Conservation (phyloP, 2,797 vertebrate species). For the Lateolabrax maculatus region DNA sequence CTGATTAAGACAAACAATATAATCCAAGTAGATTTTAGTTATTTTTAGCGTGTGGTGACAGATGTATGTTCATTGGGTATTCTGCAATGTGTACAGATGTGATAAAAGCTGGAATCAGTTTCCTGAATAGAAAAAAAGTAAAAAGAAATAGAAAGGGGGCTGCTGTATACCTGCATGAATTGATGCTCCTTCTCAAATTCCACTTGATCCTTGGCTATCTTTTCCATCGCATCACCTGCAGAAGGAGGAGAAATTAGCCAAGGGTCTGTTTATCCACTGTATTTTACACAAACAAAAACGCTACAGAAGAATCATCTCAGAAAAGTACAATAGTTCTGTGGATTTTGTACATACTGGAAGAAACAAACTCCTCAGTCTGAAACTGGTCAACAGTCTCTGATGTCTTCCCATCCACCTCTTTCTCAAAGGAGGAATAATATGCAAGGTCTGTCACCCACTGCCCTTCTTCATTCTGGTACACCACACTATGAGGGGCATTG, state of each 20-base stretch:
- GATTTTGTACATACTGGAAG: slow-evolving; percentile 86
- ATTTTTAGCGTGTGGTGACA: neutral
- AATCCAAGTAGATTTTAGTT: neutral
- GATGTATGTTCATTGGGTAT: neutral
- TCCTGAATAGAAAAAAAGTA: neutral
- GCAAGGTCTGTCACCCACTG: slow-evolving; percentile 98
- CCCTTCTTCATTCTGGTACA: slow-evolving; percentile 97
- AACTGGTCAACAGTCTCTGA: slow-evolving; percentile 63
- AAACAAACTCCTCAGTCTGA: slow-evolving; percentile 88
- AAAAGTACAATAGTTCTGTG: neutral
- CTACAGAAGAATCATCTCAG: neutral
- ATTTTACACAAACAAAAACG: slow-evolving; percentile 5
- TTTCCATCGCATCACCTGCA: slow-evolving; percentile 90
- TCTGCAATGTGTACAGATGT: neutral
- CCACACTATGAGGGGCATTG: slow-evolving; percentile 81
- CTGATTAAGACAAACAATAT: neutral
- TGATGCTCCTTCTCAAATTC: slow-evolving; percentile 94
- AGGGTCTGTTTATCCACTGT: neutral
- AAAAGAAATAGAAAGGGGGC: neutral
- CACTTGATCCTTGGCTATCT: slow-evolving; percentile 92
- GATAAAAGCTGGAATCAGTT: neutral
- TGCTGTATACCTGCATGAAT: slow-evolving; percentile 90
- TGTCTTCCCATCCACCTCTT: slow-evolving; percentile 81
- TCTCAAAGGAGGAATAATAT: slow-evolving; percentile 94
- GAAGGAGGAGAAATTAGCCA: neutral